Evolutionary conservation across 1,140 invertebrate species (phyloP).

Genomic region (Laodelphax striatellus): DNA sequence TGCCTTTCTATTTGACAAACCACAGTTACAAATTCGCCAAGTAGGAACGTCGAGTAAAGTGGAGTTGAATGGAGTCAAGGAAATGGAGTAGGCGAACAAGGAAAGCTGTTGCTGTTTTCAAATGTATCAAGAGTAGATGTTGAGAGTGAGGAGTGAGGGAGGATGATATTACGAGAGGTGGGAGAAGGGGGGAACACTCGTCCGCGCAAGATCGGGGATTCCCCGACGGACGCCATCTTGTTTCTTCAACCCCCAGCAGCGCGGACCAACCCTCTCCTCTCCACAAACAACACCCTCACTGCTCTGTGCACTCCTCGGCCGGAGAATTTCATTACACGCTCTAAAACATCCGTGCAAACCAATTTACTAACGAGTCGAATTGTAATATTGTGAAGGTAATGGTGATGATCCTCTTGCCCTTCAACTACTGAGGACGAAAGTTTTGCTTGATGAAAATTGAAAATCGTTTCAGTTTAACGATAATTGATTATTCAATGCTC

Average conservation of each 20-base stretch:
- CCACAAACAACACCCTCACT: conserved; percentile 10
- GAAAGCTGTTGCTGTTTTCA: too few relatives aligned
- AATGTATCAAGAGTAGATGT: not conserved
- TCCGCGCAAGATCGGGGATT: not conserved
- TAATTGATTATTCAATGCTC: too few relatives aligned
- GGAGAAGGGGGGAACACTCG: not conserved
- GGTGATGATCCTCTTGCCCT: too few relatives aligned
- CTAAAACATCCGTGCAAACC: conserved; percentile 25
- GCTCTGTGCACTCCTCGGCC: not conserved
- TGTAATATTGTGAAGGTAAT: not conserved
- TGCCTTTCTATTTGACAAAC: too few relatives aligned
- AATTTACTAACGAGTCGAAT: conserved; percentile 19
- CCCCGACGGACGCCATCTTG: conserved; percentile 13
- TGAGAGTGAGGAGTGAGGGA: conserved; percentile 24
- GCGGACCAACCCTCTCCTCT: too few relatives aligned
- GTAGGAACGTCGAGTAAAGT: conserved; percentile 2
- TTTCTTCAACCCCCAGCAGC: not conserved
- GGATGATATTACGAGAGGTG: conserved; percentile 25
- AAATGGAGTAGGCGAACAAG: conserved; percentile 22
- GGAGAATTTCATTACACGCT: conserved; percentile 8
- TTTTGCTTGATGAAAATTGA: too few relatives aligned
- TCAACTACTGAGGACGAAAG: too few relatives aligned
- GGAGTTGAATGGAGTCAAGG: not conserved
- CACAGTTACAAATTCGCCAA: too few relatives aligned
- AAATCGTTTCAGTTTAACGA: too few relatives aligned